Evolutionary conservation across 1,140 invertebrate genomes (phyloP).

Genomic region (Drosophila grimshawi): DNA sequence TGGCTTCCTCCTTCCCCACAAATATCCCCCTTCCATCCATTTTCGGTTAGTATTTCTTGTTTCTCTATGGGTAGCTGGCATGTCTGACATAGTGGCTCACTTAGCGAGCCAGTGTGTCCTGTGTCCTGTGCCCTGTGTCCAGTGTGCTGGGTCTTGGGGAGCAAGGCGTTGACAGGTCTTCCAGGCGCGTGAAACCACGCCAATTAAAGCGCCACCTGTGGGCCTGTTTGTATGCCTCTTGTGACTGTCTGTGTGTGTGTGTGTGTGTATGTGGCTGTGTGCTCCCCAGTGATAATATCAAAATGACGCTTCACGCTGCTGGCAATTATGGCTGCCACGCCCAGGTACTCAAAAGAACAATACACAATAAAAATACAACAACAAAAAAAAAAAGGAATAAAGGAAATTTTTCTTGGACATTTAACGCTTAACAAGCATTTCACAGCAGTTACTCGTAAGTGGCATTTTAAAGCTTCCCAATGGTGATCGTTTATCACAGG

Average conservation of each 20-base stretch:
- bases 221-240: slow-evolving; percentile 2
- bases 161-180: slow-evolving; percentile 43
- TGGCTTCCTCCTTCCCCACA: background rate
- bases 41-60: background rate
- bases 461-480: slow-evolving; percentile 67
- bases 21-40: background rate
- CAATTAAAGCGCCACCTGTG: slow-evolving; percentile 77
- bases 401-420: slow-evolving; percentile 54
- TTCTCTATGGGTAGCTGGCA: slow-evolving; percentile 12
- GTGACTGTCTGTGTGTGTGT: background rate
- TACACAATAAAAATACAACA: background rate
- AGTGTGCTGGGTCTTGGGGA: slow-evolving; percentile 1
- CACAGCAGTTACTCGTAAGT: slow-evolving; percentile 71
- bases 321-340: slow-evolving; percentile 58
- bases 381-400: slow-evolving; percentile 3
- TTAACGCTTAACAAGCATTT: slow-evolving; percentile 67
- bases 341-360: slow-evolving; percentile 15
- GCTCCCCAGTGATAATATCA: slow-evolving; percentile 48
- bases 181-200: slow-evolving; percentile 55
- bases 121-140: too few species aligned
- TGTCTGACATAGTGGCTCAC: slow-evolving; percentile 76
- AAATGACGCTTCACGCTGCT: slow-evolving; percentile 39
- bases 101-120: slow-evolving; percentile 41
- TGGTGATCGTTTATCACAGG: slow-evolving; percentile 67
- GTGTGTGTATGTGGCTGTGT: background rate